Percentiles rank a stretch among this genome's conserved stretches.
Conservation (phyloP, 2,113 vertebrate genomes). For the Upupa epops region DNA sequence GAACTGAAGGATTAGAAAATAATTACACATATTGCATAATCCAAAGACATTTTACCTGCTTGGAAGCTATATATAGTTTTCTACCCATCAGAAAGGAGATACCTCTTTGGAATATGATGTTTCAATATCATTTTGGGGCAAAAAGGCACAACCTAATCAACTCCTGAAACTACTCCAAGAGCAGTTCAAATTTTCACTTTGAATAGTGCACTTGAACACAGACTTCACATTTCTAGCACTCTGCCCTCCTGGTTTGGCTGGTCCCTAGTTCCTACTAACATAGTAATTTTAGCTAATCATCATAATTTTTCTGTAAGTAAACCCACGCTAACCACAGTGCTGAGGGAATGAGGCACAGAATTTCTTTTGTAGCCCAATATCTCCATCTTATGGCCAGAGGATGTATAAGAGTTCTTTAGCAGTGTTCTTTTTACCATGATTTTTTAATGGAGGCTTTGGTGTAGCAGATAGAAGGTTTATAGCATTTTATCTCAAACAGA, state of each 20-base stretch:
- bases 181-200: background rate
- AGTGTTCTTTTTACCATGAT: background rate
- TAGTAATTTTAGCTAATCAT: conserved; percentile 14
- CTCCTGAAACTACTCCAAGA: background rate
- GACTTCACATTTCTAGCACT: background rate
- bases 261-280: conserved; percentile 9
- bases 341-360: background rate
- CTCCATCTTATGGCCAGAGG: conserved; percentile 70
- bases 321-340: background rate
- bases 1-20: background rate
- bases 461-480: background rate
- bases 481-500: background rate
- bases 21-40: background rate
- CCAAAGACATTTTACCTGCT: background rate
- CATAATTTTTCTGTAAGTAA: background rate
- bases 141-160: background rate
- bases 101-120: background rate
- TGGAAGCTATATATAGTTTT: background rate
- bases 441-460: background rate
- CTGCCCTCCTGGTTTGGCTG: background rate
- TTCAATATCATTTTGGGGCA: background rate
- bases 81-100: background rate
- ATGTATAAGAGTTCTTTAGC: background rate
- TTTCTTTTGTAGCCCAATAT: conserved; percentile 66
- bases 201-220: background rate